Percentiles rank a stretch among this genome's conserved stretches.
phyloP scores from a whole-genome alignment of 1,140 invertebrate species.

The Drosophila fuyamai region DNA sequence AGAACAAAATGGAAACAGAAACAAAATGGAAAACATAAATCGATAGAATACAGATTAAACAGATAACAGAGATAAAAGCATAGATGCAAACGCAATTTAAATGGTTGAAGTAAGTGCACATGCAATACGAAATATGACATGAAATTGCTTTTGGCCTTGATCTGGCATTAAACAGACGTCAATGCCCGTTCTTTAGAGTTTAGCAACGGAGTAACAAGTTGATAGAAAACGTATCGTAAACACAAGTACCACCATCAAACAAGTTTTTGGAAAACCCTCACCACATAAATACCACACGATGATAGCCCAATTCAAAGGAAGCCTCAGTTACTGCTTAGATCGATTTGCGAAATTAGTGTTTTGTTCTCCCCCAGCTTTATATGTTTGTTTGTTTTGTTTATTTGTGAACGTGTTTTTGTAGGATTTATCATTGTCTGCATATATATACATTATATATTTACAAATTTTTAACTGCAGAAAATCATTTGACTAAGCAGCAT shows the following conservation, averaged over 20 bases:
- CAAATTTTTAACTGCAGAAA: constrained; percentile 9
- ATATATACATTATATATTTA: background rate
- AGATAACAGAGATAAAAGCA: constrained; percentile 12
- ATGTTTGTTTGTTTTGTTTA: constrained; percentile 4
- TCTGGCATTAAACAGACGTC: constrained; percentile 38
- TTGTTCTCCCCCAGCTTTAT: constrained; percentile 6
- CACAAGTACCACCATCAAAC: constrained; percentile 34
- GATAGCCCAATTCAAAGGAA: background rate
- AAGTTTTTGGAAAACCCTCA: constrained; percentile 9
- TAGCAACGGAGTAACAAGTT: constrained; percentile 12
- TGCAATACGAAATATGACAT: constrained; percentile 13
- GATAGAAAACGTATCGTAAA: constrained; percentile 35
- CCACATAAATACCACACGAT: constrained; percentile 5
- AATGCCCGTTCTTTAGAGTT: constrained; percentile 30
- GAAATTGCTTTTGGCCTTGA: constrained; percentile 44
- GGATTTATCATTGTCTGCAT: background rate
- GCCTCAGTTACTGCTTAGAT: background rate
- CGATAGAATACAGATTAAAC: constrained; percentile 2
- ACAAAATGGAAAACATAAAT: background rate
- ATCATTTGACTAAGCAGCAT: constrained; percentile 32
- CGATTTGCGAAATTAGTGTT: background rate
- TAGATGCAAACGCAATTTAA: constrained; percentile 23
- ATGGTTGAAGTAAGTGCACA: constrained; percentile 25
- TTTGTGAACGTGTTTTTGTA: background rate
- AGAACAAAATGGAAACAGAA: constrained; percentile 25